Conservation (phyloP, 2,888 invertebrate genomes). For the Itoplectis maculator region DNA sequence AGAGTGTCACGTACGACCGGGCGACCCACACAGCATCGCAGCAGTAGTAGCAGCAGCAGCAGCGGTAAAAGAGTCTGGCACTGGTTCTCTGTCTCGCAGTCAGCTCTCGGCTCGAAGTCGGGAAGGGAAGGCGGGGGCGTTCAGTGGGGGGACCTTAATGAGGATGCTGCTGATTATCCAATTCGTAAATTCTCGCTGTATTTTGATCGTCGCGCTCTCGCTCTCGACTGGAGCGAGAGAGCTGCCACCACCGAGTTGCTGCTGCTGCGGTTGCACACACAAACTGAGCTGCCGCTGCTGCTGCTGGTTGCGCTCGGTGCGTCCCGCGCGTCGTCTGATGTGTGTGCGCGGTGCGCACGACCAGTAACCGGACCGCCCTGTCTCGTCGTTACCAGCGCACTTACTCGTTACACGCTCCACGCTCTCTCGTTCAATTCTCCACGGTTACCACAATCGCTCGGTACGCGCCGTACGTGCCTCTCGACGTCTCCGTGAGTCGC, state of each 20-base stretch:
- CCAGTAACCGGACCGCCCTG: slow-evolving; percentile 49
- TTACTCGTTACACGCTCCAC: slow-evolving; percentile 65
- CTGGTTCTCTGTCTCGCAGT: slow-evolving; percentile 28
- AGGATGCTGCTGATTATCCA: slow-evolving; percentile 89
- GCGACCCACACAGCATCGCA: slow-evolving; percentile 60
- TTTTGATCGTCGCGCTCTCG: slow-evolving; percentile 81
- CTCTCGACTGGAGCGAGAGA: too few relatives aligned
- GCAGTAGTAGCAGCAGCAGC: slow-evolving; percentile 7
- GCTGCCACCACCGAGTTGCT: slow-evolving; percentile 3
- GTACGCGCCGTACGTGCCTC: slow-evolving; percentile 15
- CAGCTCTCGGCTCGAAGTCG: slow-evolving; percentile 34
- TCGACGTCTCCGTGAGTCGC: background rate
- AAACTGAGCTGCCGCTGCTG: too few relatives aligned
- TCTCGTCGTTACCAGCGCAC: slow-evolving; percentile 58
- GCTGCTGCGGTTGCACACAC: slow-evolving; percentile 2
- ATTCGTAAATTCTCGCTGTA: slow-evolving; percentile 86
- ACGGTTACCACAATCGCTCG: slow-evolving; percentile 59
- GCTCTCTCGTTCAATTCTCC: slow-evolving; percentile 67
- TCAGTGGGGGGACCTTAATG: slow-evolving; percentile 85
- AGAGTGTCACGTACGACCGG: slow-evolving; percentile 60
- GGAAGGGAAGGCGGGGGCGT: slow-evolving; percentile 83
- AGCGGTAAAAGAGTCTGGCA: slow-evolving; percentile 29
- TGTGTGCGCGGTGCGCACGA: slow-evolving; percentile 48
- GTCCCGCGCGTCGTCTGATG: too few relatives aligned
- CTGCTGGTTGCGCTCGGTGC: too few relatives aligned